Percentiles rank a stretch among this genome's conserved stretches.
Evolutionary conservation across 1,140 invertebrate species (phyloP).

Genomic region (Bombus superbus): DNA sequence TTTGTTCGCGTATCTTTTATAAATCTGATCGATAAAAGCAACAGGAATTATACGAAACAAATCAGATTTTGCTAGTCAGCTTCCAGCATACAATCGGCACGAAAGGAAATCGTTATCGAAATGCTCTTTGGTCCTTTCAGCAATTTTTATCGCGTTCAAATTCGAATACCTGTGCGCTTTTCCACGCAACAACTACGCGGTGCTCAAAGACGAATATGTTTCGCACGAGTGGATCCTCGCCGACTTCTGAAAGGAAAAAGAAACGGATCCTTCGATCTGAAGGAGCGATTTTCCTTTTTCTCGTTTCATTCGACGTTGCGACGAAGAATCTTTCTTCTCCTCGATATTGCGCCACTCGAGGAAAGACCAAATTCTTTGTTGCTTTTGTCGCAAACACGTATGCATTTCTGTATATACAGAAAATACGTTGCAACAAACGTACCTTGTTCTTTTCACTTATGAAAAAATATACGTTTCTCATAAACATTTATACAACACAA

Average conservation of each 20-base stretch:
- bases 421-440: neutral
- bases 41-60: neutral
- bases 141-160: neutral
- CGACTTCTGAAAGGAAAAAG: neutral
- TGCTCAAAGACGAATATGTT: neutral
- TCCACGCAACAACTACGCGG: neutral
- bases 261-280: slow-evolving; percentile 15
- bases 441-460: neutral
- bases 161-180: neutral
- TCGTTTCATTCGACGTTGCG: neutral
- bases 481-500: neutral
- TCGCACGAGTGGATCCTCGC: neutral
- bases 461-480: neutral
- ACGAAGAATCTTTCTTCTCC: neutral
- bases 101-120: slow-evolving; percentile 31
- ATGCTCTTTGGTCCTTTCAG: neutral
- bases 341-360: neutral
- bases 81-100: neutral
- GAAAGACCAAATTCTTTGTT: neutral
- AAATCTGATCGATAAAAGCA: neutral
- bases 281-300: slow-evolving; percentile 24
- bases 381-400: neutral
- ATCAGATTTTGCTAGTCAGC: neutral
- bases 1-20: neutral
- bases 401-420: neutral